Base-by-base conservation (phyloP, 2,888 invertebrate genomes). In the Drosophila mayaguana region DNA sequence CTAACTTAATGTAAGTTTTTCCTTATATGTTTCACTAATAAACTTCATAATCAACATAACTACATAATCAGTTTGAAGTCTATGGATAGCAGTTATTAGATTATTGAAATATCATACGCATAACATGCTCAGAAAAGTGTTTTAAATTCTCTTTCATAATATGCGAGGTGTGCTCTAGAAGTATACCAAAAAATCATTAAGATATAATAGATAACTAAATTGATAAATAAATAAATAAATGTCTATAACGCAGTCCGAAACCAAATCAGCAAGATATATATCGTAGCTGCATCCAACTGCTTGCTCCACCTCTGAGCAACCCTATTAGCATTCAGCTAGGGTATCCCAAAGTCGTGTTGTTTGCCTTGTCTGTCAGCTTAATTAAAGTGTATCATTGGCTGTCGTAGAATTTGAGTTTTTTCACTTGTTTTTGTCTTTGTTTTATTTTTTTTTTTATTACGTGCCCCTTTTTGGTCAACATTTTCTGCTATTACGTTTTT, bases 331-430 rank as follows among this genome's bases (percentile, higher is more conserved):
- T 18, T 7, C 7, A 18, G 50, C 14, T 50, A 48, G 59, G 28
- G 48, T 48, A 59, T 48, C 20, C 5, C 0, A 3, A 20, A 48
- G 36, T 59, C 48, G 59, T 8, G 6, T 1, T 16, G 14, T 1
- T n/a, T 34, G 3, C 12, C 6, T 14, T 38, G 11, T 3, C 20
- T 28, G 20, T 20, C 38, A 16, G 18, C 55, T 63, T 77, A 75
- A 71, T 77, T 80, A 77, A 80, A 77, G 80, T 63, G 77, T 77
- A 76, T 77, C 63, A 63, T 65, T 64, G 64, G 59, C 25, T 50
- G 61, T 55, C 32, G 57, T 34, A 62, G 38, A 65, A 45, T 45
- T 68, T 42, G 34, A 68, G 34, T 68, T 56, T 32, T 25, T 42
- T 54, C 16, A 48, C 20, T 14, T 36, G 34, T 14, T 36, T 36